Conservation (phyloP, 2,888 invertebrate species). For the Siphonodentalium dalli region DNA sequence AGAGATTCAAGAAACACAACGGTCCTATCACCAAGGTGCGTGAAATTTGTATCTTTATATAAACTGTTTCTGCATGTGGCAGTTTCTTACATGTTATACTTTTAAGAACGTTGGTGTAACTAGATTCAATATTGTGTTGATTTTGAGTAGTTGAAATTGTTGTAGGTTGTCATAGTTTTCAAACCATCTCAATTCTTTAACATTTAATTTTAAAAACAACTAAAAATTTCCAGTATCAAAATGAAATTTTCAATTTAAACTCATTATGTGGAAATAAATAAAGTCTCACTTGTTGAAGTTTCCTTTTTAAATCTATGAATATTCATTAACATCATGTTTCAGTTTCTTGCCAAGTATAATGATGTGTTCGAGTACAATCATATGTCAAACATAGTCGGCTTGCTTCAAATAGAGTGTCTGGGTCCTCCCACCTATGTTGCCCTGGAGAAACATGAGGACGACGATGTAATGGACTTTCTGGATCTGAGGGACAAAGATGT, state of each 20-base stretch:
- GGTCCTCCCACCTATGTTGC: no score
- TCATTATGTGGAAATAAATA: background rate
- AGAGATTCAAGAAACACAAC: slow-evolving; percentile 58
- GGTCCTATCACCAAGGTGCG: slow-evolving; percentile 60
- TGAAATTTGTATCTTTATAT: slow-evolving; percentile 8
- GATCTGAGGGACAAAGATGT: no score
- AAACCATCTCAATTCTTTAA: background rate
- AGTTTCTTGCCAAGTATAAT: slow-evolving; percentile 54
- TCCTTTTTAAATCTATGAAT: background rate
- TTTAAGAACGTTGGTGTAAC: background rate
- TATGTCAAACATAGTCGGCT: slow-evolving; percentile 37
- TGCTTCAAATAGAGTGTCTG: no score
- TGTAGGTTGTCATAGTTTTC: no score
- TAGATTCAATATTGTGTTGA: background rate
- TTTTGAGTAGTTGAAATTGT: background rate
- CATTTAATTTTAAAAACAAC: background rate
- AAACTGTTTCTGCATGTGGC: background rate
- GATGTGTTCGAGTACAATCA: slow-evolving; percentile 51
- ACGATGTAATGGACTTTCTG: no score
- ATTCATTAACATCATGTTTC: slow-evolving; percentile 25
- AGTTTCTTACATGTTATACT: background rate
- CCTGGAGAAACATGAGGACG: no score
- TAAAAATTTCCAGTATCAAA: background rate
- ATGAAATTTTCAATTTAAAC: background rate
- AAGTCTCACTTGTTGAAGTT: background rate